Percentiles rank a stretch among this genome's conserved stretches.
phyloP scores from a whole-genome alignment of 30 jellyfish, hydroid and myxozoan species.

The Turritopsis dohrnii region DNA sequence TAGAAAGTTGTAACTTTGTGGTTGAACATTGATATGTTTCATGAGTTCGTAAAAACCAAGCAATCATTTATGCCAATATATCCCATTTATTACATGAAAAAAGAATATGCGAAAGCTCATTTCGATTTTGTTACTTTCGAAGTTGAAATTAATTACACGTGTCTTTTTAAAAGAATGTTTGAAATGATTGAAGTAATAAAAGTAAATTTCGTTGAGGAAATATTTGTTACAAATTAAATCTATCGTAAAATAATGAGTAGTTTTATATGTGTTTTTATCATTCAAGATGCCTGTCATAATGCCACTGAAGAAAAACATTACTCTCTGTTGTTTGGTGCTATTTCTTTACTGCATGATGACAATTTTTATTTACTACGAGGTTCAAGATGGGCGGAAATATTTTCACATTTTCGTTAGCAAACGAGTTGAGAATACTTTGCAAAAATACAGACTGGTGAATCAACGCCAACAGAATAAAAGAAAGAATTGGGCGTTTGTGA shows the following conservation, averaged over 20 bases:
- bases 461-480: background rate
- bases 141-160: no score
- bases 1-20: no score
- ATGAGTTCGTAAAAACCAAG: no score
- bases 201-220: background rate
- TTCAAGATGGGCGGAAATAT: background rate
- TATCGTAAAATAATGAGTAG: no score
- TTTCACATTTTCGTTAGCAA: background rate
- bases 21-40: no score
- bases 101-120: background rate
- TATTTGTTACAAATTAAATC: background rate
- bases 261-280: no score
- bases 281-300: background rate
- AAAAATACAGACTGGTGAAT: background rate
- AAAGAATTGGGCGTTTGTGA: no score
- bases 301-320: background rate
- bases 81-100: no score
- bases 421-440: background rate
- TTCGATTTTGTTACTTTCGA: background rate
- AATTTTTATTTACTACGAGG: background rate
- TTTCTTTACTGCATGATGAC: background rate
- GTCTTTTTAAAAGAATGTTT: no score
- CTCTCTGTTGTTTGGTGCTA: background rate
- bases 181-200: background rate
- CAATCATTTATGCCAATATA: no score